Percentiles rank a stretch among this genome's conserved stretches.
Evolutionary conservation across 2,797 vertebrate genomes (phyloP).

Genomic region (Gambusia yucatana): DNA sequence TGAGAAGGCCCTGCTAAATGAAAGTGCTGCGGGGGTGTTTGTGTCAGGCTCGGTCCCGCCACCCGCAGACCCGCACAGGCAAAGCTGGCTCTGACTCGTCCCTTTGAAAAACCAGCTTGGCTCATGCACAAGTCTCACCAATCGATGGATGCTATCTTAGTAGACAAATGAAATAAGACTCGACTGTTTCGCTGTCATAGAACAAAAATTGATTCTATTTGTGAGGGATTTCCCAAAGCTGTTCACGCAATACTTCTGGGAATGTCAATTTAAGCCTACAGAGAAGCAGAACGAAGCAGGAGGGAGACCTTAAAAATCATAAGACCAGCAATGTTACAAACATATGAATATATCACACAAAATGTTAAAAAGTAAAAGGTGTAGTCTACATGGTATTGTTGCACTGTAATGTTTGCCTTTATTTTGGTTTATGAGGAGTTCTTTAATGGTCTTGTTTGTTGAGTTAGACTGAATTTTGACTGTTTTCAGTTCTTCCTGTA

Average conservation of each 20-base stretch:
- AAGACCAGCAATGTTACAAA: background rate
- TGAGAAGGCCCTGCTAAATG: slow-evolving; percentile 10
- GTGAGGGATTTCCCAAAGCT: slow-evolving; percentile 56
- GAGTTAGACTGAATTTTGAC: background rate
- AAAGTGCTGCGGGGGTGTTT: slow-evolving; percentile 31
- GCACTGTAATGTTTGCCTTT: background rate
- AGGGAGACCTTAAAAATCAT: background rate
- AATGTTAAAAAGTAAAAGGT: background rate
- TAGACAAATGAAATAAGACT: slow-evolving; percentile 50
- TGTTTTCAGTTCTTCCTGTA: background rate
- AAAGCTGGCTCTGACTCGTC: slow-evolving; percentile 24
- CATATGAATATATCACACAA: slow-evolving; percentile 1
- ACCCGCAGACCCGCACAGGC: slow-evolving; percentile 19
- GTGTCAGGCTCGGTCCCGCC: slow-evolving; percentile 12
- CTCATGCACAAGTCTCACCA: slow-evolving; percentile 40
- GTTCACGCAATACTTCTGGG: slow-evolving; percentile 25
- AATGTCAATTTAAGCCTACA: slow-evolving; percentile 23
- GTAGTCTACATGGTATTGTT: too few species aligned
- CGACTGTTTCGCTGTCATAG: slow-evolving; percentile 43
- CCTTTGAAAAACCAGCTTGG: slow-evolving; percentile 37
- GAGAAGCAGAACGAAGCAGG: slow-evolving; percentile 17
- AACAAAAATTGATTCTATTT: slow-evolving; percentile 47
- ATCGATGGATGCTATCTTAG: slow-evolving; percentile 50
- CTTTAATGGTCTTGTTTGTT: background rate
- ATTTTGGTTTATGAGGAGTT: background rate